Base-by-base conservation (phyloP, 1,140 invertebrate genomes). In the Batillaria attramentaria region DNA sequence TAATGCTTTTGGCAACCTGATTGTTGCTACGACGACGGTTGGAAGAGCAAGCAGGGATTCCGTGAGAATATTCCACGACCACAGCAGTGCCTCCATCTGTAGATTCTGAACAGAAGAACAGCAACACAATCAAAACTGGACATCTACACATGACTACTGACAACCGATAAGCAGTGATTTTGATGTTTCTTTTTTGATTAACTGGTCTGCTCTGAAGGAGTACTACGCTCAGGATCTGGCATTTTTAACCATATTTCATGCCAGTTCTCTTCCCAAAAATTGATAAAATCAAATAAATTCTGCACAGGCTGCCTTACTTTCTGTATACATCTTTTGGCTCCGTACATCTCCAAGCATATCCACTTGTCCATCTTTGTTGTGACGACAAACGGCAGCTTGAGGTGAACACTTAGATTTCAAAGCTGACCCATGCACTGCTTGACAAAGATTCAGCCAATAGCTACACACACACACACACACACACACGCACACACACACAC, bases 361-460 rank as follows among this genome's bases (percentile, higher is more conserved):
- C 0, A 84, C 76, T 13, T 41, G 60, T 8, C 82, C 82, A 65
- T 73, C 72, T 24, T 72, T 37, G 24, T 79, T 79, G 39, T 84
- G 80, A 0, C 81, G 77, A 66, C 87, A 89, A 0, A 84, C 84
- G 35, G 82, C 84, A 10, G 85, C 76, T 37, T 70, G 76, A 4
- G 54, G 35, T 20, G 76, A 76, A 79, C 87, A 89, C 0, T 50
- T 78, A 24, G 65, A 62, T 24, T 76, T 37, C 1, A 78, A 31
- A 5, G 77, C 75, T 28, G 78, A 18, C 4, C 84, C 83, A 35
- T 85, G 84, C 1, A 89, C 50, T 20, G 72, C 72, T 37, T 85
- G 81, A 77, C 77, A 99, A 95, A 93, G 98, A 96, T 93, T 99
- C 96, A 92, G 94, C 96, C 94, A 98, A 95, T 86, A 99, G 95